Base-by-base conservation (phyloP, 2,113 vertebrate species). In the Psophia crepitans region DNA sequence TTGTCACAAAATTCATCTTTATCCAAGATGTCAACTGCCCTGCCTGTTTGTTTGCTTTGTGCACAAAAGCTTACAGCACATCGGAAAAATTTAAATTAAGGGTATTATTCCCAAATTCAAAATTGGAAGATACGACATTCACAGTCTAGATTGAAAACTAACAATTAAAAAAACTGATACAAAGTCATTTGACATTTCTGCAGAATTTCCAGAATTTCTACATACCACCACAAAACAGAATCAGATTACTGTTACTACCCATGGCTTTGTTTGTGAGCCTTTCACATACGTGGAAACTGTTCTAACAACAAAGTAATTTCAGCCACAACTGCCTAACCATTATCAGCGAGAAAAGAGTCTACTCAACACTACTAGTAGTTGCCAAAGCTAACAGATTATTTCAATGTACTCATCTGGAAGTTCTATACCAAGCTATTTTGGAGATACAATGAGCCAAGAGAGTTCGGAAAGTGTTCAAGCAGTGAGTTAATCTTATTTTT, bases 301-400 rank as follows among this genome's bases (percentile, higher is more conserved):
- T 95, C 77, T 93, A 73, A 69, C 83, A 94, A 73, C 84, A 95
- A 89, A 93, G 41, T 26, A 9, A 89, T 91, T 93, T 85, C 87
- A 91, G 49, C 61, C 95, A 86, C 66, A 89, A 80, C 57, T 56
- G 53, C 68, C 85, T 85, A 64, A 89, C 24, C 87, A 85, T 75
- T 95, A 87, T 89, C 91, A 93, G 70, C 2, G 3, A 73, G n/a
- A 92, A 71, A 30, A 57, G 2, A 32, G 21, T 44, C 89, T 74
- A 43, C 44, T 93, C 88, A 90, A 93, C 81, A 32, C 51, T 35
- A 46, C 43, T 22, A 13, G 22, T 6, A 64, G 23, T 26, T 89
- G 96, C 96, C 95, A 97, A 94, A 87, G 44, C 66, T 64, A 97
- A 97, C 70, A 94, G 58, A 77, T 70, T 85, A 89, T 71, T 71